A percentile compares a stretch with the other conserved stretches of the same genome.
Conservation (phyloP, 2,797 vertebrate species). For the Sebastes paucispinis region DNA sequence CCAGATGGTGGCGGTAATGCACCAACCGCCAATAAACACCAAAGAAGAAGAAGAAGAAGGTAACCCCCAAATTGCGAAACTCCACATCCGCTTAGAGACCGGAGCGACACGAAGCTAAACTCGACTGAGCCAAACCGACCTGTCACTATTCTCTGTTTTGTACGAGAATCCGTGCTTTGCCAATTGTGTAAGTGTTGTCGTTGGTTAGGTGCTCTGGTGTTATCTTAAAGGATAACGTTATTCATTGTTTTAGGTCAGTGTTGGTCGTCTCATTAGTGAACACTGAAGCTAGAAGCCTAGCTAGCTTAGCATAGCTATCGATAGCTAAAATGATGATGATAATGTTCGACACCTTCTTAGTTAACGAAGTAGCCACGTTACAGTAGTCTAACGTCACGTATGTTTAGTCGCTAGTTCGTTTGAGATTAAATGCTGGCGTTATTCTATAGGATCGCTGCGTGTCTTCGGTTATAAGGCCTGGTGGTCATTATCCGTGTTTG, state of each 20-base stretch:
- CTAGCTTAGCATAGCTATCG: background rate
- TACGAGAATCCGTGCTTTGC: constrained; percentile 11
- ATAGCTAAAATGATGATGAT: background rate
- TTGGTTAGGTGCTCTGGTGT: background rate
- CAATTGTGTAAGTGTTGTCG: constrained; percentile 64
- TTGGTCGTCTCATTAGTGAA: background rate
- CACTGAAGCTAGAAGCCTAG: constrained; percentile 24
- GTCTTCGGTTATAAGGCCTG: too few relatives aligned
- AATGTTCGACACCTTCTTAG: accelerated
- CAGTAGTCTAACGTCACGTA: accelerated
- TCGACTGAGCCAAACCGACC: background rate
- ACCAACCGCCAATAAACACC: too few relatives aligned
- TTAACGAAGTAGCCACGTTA: accelerated
- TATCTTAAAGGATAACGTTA: background rate
- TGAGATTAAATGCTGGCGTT: background rate
- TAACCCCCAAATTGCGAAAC: too few relatives aligned
- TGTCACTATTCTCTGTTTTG: background rate
- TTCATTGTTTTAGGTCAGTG: accelerated
- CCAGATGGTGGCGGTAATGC: too few relatives aligned
- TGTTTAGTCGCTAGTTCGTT: background rate
- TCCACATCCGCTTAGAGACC: background rate
- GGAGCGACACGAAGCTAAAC: background rate
- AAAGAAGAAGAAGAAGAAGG: too few relatives aligned
- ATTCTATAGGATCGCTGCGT: accelerated
- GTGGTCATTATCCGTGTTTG: background rate